Percentiles rank a stretch among this genome's conserved stretches.
Conservation (phyloP, 2,888 invertebrate genomes). For the Hermaeophaga mercurialis region DNA sequence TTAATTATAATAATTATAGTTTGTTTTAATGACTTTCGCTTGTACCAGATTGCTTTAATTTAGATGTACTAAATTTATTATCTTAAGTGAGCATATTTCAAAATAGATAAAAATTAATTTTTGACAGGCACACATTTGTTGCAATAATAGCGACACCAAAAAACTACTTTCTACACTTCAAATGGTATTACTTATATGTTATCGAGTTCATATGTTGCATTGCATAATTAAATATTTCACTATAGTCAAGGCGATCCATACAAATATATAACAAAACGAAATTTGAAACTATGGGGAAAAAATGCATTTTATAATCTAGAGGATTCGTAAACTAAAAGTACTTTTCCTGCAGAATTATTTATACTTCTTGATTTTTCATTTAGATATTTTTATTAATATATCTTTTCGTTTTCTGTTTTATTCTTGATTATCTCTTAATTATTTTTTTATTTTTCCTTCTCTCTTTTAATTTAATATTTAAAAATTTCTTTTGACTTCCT, state of each 20-base stretch:
- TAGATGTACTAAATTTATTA: neutral
- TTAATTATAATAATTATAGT: neutral
- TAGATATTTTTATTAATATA: too few species aligned
- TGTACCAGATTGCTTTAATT: neutral
- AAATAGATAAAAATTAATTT: neutral
- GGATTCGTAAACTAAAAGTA: too few species aligned
- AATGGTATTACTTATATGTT: neutral
- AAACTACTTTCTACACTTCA: slow-evolving; percentile 2
- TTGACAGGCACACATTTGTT: neutral
- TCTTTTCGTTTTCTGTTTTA: too few species aligned
- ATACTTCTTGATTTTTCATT: too few species aligned
- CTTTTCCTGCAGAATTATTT: too few species aligned
- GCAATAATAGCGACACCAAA: neutral
- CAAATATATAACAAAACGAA: too few species aligned
- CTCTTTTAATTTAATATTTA: too few species aligned
- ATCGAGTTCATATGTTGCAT: neutral
- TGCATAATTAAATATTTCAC: neutral
- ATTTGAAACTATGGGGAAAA: too few species aligned
- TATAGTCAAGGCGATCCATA: neutral
- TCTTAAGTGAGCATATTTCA: neutral
- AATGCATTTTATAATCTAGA: too few species aligned
- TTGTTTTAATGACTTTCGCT: neutral
- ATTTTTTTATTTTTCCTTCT: too few species aligned
- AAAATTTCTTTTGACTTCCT: too few species aligned
- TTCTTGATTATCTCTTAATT: too few species aligned